These are phyloP conservation scores for Sturnus vulgaris DNA, from an alignment of 2,113 vertebrate species.

Conservation along the genomic window DNA sequence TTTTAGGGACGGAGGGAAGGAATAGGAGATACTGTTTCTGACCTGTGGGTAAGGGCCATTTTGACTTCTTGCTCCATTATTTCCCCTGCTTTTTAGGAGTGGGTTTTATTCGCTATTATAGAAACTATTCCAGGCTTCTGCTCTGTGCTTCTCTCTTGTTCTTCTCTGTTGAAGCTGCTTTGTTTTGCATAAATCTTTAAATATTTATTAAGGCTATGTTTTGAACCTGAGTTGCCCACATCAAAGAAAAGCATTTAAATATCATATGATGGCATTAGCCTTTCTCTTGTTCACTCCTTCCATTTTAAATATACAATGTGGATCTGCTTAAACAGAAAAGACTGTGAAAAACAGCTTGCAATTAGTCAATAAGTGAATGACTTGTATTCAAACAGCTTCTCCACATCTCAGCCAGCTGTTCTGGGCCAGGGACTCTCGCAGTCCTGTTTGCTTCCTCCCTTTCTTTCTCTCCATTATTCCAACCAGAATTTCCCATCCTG, in stretches of 20 bases:
- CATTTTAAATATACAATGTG: background rate
- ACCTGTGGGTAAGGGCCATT: background rate
- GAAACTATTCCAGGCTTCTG: background rate
- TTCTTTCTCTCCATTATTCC: background rate
- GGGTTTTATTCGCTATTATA: background rate
- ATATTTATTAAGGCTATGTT: constrained; percentile 27
- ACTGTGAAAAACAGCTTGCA: background rate
- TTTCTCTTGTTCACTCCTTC: background rate
- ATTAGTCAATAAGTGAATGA: background rate
- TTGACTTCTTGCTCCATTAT: background rate
- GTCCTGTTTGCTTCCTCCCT: background rate
- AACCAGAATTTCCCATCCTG: background rate
- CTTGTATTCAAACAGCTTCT: background rate
- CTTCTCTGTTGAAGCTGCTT: background rate
- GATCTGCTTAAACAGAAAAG: background rate
- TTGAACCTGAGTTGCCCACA: constrained; percentile 15
- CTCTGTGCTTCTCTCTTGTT: background rate
- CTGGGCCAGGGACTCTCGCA: background rate
- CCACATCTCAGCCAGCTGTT: background rate
- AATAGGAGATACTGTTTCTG: background rate
- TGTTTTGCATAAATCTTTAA: background rate
- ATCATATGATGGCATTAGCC: background rate
- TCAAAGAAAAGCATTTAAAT: constrained; percentile 3
- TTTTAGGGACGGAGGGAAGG: background rate
- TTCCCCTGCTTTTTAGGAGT: background rate